These are phyloP conservation scores for Scolopax bukidnonensis DNA, from an alignment of 2,797 vertebrate species.

Conservation along the genomic window DNA sequence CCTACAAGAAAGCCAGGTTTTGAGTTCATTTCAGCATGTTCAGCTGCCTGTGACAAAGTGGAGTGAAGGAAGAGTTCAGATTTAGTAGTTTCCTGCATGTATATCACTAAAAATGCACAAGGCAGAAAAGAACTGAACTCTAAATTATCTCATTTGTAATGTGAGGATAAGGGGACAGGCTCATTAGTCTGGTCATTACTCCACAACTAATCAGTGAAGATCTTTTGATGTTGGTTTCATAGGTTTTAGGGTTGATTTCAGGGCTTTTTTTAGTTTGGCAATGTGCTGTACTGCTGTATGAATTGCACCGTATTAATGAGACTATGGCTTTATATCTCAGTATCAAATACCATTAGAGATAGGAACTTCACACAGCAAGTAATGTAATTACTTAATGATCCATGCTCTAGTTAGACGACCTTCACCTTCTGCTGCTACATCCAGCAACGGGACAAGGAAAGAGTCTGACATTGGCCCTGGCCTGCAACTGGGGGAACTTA, in stretches of 20 bases:
- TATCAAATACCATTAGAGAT: not conserved
- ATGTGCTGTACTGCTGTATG: not conserved
- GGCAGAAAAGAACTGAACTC: not conserved
- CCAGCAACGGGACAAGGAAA: not conserved
- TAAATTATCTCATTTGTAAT: not conserved
- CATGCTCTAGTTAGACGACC: not conserved
- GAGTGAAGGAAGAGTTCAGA: not conserved
- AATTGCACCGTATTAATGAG: not conserved
- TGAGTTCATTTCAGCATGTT: not conserved
- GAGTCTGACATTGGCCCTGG: not conserved
- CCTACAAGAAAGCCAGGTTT: not conserved
- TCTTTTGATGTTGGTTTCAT: not conserved
- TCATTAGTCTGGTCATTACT: constrained; percentile 14
- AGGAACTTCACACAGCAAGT: not conserved
- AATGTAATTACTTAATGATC: not conserved
- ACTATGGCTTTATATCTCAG: not conserved
- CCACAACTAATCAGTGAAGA: constrained; percentile 5
- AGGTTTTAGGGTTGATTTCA: not conserved
- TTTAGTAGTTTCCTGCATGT: not conserved
- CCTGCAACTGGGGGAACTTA: not conserved
- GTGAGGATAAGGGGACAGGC: not conserved
- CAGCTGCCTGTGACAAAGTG: not conserved
- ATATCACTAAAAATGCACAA: not conserved
- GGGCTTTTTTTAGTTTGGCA: not conserved
- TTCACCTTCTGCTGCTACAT: not conserved